Evolutionary conservation across 1,140 invertebrate genomes (phyloP).

Genomic region (Hyles euphorbiae): DNA sequence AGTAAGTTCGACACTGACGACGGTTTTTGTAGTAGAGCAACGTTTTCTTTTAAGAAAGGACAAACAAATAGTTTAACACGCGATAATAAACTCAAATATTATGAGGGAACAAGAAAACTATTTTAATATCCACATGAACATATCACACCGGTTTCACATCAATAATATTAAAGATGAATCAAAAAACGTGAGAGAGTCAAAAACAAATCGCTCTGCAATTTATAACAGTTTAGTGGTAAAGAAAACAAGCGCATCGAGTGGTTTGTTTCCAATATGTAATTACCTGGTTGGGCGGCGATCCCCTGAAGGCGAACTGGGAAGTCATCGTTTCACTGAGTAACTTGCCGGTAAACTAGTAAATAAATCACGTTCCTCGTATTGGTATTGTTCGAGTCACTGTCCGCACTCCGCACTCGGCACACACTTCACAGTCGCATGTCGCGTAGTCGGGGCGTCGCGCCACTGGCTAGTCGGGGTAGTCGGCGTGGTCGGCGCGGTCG

Average conservation of each 20-base stretch:
- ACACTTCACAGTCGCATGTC: constrained; percentile 67
- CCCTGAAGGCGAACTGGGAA: constrained; percentile 67
- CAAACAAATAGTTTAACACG: no score
- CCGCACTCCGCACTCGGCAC: constrained; percentile 28
- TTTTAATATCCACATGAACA: constrained; percentile 32
- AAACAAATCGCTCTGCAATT: constrained; percentile 30
- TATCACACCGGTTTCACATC: constrained; percentile 16
- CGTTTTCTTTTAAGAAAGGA: no score
- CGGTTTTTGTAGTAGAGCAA: no score
- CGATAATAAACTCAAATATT: no score
- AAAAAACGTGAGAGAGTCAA: constrained; percentile 3
- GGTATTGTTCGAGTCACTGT: constrained; percentile 52
- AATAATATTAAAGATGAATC: not conserved
- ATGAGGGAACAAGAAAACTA: not conserved
- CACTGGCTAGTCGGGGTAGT: no score
- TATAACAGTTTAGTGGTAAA: not conserved
- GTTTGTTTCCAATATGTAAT: constrained; percentile 10
- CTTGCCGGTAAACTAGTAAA: constrained; percentile 34
- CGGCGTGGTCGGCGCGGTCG: constrained; percentile 9
- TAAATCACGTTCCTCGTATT: constrained; percentile 36
- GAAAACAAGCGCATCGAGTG: not conserved
- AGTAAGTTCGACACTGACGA: no score
- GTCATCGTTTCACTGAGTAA: constrained; percentile 59
- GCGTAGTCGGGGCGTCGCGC: constrained; percentile 3
- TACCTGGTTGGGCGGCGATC: constrained; percentile 69